phyloP scores from a whole-genome alignment of 2,888 invertebrate genomes.

The Timandra comae region DNA sequence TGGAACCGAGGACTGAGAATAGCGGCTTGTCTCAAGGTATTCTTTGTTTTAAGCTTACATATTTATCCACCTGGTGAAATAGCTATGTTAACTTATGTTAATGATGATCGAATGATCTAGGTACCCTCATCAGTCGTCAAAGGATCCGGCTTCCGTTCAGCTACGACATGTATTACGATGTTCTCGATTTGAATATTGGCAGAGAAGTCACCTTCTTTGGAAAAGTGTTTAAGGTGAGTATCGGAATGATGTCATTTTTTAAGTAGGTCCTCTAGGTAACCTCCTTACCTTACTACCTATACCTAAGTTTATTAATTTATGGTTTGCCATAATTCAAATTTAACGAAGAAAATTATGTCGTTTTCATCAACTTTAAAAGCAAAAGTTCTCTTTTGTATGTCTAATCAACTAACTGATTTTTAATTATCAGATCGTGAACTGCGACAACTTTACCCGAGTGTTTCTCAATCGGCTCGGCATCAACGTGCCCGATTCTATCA shows the following conservation, averaged over 20 bases:
- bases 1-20: constrained; percentile 87
- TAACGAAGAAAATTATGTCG: no score
- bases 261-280: neutral
- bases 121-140: constrained; percentile 88
- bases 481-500: constrained; percentile 82
- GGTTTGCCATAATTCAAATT: no score
- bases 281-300: no score
- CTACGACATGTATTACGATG: constrained; percentile 86
- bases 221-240: constrained; percentile 78
- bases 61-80: no score
- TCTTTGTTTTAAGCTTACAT: no score
- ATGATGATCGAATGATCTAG: constrained; percentile 61
- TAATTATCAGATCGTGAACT: constrained; percentile 83
- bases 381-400: no score
- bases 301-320: no score
- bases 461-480: constrained; percentile 92
- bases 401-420: constrained; percentile 1
- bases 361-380: no score
- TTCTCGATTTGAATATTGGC: constrained; percentile 92
- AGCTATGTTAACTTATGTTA: neutral
- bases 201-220: constrained; percentile 88
- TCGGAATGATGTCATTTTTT: neutral
- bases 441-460: constrained; percentile 90
- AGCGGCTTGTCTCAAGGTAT: constrained; percentile 91
- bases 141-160: constrained; percentile 87